These are phyloP conservation scores for Opisthocomus hoazin DNA, from an alignment of 2,113 vertebrate genomes.

Conservation along the genomic window DNA sequence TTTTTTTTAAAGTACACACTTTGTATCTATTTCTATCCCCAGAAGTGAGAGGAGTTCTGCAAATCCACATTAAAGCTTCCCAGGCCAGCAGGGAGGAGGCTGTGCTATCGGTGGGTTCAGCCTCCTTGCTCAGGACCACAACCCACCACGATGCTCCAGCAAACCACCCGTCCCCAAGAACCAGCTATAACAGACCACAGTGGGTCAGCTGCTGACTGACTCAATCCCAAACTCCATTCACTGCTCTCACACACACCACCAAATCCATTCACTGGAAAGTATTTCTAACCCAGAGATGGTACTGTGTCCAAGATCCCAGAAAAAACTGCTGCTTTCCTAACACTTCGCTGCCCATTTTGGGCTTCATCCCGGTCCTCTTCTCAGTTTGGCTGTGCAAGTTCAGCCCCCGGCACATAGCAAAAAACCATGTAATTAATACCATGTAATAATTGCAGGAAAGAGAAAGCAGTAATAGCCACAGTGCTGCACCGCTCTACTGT, in stretches of 20 bases:
- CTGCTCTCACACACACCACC: background rate
- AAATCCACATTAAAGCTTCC: background rate
- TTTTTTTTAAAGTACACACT: background rate
- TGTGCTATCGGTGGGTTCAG: background rate
- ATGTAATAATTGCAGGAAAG: background rate
- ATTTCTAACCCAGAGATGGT: background rate
- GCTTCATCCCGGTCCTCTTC: background rate
- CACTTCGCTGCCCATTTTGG: background rate
- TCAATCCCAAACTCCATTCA: fast-evolving
- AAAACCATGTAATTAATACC: background rate
- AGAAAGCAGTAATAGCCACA: background rate
- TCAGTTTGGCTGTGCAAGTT: background rate
- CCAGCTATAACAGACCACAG: background rate
- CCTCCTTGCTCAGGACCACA: background rate
- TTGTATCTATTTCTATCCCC: background rate
- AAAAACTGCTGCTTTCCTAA: background rate
- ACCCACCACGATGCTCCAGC: background rate
- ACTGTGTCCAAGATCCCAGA: background rate
- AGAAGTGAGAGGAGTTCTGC: background rate
- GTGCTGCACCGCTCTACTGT: background rate
- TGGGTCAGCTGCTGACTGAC: background rate
- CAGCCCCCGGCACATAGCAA: background rate
- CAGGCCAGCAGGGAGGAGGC: background rate
- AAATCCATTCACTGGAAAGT: too few species aligned
- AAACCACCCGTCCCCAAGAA: background rate